phyloP scores from a whole-genome alignment of 1,140 invertebrate species.

The Lineus longissimus region DNA sequence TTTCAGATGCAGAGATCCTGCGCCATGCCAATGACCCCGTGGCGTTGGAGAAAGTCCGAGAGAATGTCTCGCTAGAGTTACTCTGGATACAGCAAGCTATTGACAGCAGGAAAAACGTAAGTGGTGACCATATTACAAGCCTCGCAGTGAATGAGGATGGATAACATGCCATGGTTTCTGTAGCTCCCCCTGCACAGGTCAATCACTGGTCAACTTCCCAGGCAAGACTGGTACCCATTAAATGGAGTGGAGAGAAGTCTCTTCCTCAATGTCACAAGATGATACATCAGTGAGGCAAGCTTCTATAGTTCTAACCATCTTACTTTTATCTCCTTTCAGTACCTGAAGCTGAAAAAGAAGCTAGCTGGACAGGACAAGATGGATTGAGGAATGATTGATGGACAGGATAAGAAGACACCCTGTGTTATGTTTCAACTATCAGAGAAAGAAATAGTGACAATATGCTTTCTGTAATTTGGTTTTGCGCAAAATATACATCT shows the following conservation, averaged over 20 bases:
- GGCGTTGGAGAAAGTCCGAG: constrained; percentile 27
- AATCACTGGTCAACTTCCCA: too few relatives aligned
- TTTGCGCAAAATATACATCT: too few relatives aligned
- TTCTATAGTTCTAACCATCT: not conserved
- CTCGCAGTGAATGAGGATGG: not conserved
- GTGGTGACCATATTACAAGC: constrained; percentile 13
- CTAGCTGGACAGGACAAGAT: not conserved
- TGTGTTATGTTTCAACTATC: too few relatives aligned
- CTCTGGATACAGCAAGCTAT: constrained; percentile 49
- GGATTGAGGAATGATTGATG: too few relatives aligned
- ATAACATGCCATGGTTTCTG: not conserved
- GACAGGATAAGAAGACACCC: too few relatives aligned
- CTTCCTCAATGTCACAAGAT: too few relatives aligned
- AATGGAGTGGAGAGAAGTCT: too few relatives aligned
- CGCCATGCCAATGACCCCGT: constrained; percentile 6
- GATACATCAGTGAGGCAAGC: too few relatives aligned
- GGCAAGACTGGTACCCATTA: too few relatives aligned
- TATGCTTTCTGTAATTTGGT: too few relatives aligned
- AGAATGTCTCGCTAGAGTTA: constrained; percentile 41
- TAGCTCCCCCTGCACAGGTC: too few relatives aligned
- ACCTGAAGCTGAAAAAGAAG: constrained; percentile 3
- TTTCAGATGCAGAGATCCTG: not conserved
- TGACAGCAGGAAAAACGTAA: constrained; percentile 46
- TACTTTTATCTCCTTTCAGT: constrained; percentile 1
- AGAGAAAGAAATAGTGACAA: too few relatives aligned